Conservation (phyloP, 1,140 invertebrate genomes). For the Hyles euphorbiae region DNA sequence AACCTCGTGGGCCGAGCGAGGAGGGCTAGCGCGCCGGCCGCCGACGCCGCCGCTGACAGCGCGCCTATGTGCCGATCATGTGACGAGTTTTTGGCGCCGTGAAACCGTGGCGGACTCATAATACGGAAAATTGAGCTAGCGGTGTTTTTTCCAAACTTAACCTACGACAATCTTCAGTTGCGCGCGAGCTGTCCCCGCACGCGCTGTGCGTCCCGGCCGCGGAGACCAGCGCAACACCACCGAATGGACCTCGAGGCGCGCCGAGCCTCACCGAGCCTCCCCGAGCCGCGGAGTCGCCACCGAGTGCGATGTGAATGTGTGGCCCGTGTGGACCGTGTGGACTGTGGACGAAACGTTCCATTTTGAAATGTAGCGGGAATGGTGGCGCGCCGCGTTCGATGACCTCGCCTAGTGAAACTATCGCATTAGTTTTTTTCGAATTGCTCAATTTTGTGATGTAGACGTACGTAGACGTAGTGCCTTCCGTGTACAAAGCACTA, state of each 20-base stretch:
- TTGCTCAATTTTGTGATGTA: constrained; percentile 71
- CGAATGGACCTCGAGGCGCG: constrained; percentile 45
- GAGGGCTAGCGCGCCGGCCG: background rate
- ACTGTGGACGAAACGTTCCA: constrained; percentile 36
- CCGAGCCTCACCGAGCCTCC: background rate
- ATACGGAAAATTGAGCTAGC: constrained; percentile 63
- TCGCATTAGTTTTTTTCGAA: constrained; percentile 33
- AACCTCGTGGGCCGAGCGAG: constrained; percentile 25
- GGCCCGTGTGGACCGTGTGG: background rate
- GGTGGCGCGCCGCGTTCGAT: constrained; percentile 34
- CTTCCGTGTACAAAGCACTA: constrained; percentile 51
- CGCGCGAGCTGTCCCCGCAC: constrained; percentile 61
- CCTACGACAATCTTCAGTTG: constrained; percentile 68
- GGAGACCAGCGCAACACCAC: constrained; percentile 44
- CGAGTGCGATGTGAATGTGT: too few relatives aligned
- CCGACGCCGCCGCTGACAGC: background rate
- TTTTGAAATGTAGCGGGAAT: constrained; percentile 35
- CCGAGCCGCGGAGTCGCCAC: background rate
- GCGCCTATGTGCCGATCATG: constrained; percentile 3
- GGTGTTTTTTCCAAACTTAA: constrained; percentile 62
- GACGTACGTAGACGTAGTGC: constrained; percentile 55
- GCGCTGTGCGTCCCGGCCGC: constrained; percentile 41
- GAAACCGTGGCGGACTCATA: constrained; percentile 39
- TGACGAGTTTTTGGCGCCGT: constrained; percentile 41
- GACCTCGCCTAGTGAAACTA: constrained; percentile 45